Base-by-base conservation (phyloP, 2,888 invertebrate species). In the Notodonta dromedarius region DNA sequence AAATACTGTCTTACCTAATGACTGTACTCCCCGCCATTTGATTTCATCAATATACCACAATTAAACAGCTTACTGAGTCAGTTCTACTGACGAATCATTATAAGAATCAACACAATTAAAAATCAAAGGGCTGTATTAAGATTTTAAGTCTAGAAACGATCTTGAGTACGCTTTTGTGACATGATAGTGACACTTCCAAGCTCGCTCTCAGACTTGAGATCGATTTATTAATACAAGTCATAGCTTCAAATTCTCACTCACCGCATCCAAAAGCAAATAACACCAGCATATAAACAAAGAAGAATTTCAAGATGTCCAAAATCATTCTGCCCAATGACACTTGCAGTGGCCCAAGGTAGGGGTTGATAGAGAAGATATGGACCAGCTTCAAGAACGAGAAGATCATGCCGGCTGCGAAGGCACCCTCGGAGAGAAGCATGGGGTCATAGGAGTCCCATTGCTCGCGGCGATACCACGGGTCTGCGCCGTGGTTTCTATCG, bases 401-500 rank as follows among this genome's bases (percentile, higher is more conserved):
- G 79, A 99, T 98, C 97, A 99, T 99, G 74, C 98, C 99, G 0
- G 98, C 98, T 0, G 99, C 98, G 86, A 99, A 99, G 52, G 99
- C 97, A 57, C 98, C 97, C 90, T 98, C 98, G 0, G 98, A 97
- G 13, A 99, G 94, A 24, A 99, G 91, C 96, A 98, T 98, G 0
- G 99, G 99, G 90, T 99, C 99, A 86, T 97, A 99, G 0, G 97
- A 96, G 86, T 98, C 97, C 99, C 99, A 99, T 67, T 97, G 94
- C 80, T 98, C 98, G 46, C 98, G 94, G 0, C 97, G 97, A 80
- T 97, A 97, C 95, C 97, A 97, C 0, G 97, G 97, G 89, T 97
- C 95, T 40, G 95, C 89, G 1, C 96, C 96, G 14, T 87, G 94
- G 85, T 94, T 94, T 72, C 95, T 94, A 87, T 97, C 97, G 51